Evolutionary conservation across 2,888 invertebrate species (phyloP).

Genomic region (Dorcus hopei): DNA sequence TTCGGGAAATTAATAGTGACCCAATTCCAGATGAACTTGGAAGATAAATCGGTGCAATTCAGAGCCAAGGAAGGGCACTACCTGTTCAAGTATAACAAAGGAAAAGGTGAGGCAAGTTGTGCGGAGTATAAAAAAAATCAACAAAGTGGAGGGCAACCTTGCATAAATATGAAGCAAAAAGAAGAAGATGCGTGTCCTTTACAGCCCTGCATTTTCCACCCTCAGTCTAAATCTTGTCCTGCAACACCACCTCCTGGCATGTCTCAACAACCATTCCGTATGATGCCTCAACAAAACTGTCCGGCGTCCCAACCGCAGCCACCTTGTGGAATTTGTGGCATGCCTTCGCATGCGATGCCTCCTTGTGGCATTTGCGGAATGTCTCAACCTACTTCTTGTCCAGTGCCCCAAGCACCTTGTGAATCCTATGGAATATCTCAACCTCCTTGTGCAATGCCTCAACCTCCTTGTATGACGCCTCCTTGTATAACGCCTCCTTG

Average conservation of each 20-base stretch:
- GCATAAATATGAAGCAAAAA: slow-evolving; percentile 43
- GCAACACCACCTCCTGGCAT: slow-evolving; percentile 30
- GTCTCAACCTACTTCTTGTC: slow-evolving; percentile 41
- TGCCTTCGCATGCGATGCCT: slow-evolving; percentile 26
- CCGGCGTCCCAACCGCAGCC: slow-evolving; percentile 1
- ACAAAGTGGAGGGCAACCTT: slow-evolving; percentile 33
- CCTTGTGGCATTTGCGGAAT: slow-evolving; percentile 51
- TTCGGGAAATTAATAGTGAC: slow-evolving; percentile 66
- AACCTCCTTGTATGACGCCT: neutral
- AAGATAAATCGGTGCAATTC: slow-evolving; percentile 49
- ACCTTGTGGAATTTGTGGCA: neutral
- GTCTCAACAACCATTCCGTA: too few species aligned
- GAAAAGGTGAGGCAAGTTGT: slow-evolving; percentile 34
- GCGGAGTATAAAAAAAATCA: slow-evolving; percentile 26
- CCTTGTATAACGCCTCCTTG: slow-evolving; percentile 48
- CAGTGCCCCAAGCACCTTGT: neutral
- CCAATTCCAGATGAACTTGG: slow-evolving; percentile 58
- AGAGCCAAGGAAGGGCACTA: slow-evolving; percentile 49
- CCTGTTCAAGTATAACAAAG: slow-evolving; percentile 46
- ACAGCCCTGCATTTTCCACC: slow-evolving; percentile 37
- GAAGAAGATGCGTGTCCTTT: slow-evolving; percentile 49
- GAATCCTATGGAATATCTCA: neutral
- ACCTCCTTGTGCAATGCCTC: too few species aligned
- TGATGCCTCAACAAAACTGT: slow-evolving; percentile 37
- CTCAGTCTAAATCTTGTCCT: slow-evolving; percentile 4